Conservation (phyloP, 2,113 vertebrate genomes). For the Monopterus albus region DNA sequence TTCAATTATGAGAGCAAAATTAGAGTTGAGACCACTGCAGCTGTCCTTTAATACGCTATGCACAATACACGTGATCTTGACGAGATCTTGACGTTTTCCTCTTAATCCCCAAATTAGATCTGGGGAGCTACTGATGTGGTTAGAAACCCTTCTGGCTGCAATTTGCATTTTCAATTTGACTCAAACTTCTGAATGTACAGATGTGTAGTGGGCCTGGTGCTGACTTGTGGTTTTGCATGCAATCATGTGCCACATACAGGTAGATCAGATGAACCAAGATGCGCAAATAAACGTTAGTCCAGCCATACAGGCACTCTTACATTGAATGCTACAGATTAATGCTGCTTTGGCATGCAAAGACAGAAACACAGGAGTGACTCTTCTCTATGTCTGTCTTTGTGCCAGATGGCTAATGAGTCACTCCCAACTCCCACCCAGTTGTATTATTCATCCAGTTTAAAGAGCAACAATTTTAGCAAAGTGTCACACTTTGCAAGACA, state of each 20-base stretch:
- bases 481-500: conserved; percentile 54
- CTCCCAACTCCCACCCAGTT: conserved; percentile 70
- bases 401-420: conserved; percentile 80
- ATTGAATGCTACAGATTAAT: conserved; percentile 17
- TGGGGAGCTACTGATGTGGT: neutral
- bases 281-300: too few relatives aligned
- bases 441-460: conserved; percentile 76
- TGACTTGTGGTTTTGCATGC: neutral
- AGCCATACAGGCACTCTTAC: conserved; percentile 1
- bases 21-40: conserved; percentile 13
- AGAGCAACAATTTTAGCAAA: conserved; percentile 71
- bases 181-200: neutral
- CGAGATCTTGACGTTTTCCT: neutral
- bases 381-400: conserved; percentile 63
- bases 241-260: neutral
- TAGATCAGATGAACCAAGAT: too few relatives aligned
- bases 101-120: neutral
- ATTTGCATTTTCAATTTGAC: neutral
- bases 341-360: conserved; percentile 11
- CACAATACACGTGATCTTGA: neutral
- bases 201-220: neutral
- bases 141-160: neutral
- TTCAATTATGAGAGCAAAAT: conserved; percentile 34
- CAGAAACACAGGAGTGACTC: conserved; percentile 24
- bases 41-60: neutral